Conservation (phyloP, 2,797 vertebrate genomes). For the Cyclopterus lumpus region DNA sequence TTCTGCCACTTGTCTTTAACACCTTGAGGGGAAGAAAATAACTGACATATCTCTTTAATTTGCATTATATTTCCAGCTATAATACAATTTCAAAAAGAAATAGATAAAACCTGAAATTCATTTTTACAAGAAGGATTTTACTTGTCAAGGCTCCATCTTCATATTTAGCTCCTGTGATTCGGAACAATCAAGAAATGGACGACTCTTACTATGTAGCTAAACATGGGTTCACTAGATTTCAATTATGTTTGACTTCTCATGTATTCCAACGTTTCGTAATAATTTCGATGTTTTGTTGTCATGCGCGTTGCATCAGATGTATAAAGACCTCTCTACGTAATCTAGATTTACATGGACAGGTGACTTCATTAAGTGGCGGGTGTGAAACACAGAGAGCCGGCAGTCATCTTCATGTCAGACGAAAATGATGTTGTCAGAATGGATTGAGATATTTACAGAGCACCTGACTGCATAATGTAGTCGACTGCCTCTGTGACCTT, state of each 20-base stretch:
- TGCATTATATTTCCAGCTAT: constrained; percentile 5
- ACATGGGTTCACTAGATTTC: constrained; percentile 27
- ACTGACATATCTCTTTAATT: constrained; percentile 44
- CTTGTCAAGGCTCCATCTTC: constrained; percentile 5
- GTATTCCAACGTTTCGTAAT: background rate
- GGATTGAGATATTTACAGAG: constrained; percentile 52
- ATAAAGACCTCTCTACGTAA: constrained; percentile 21
- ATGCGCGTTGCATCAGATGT: background rate
- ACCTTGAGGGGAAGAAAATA: constrained; percentile 37
- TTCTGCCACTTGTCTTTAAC: constrained; percentile 48
- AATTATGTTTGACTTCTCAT: constrained; percentile 32
- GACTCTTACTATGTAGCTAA: constrained; percentile 8
- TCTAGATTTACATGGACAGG: constrained; percentile 14
- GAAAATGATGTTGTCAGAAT: constrained; percentile 53
- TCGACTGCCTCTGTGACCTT: constrained; percentile 44
- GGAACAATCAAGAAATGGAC: constrained; percentile 23
- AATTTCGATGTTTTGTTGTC: constrained; percentile 2
- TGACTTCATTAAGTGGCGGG: constrained; percentile 51
- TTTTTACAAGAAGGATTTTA: constrained; percentile 4
- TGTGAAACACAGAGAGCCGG: constrained; percentile 25
- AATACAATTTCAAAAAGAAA: background rate
- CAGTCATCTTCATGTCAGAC: constrained; percentile 42
- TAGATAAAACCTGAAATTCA: constrained; percentile 27
- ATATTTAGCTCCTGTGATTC: background rate
- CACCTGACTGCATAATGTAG: constrained; percentile 1